phyloP scores from a whole-genome alignment of 2,888 invertebrate species.

The Thumatha senex region DNA sequence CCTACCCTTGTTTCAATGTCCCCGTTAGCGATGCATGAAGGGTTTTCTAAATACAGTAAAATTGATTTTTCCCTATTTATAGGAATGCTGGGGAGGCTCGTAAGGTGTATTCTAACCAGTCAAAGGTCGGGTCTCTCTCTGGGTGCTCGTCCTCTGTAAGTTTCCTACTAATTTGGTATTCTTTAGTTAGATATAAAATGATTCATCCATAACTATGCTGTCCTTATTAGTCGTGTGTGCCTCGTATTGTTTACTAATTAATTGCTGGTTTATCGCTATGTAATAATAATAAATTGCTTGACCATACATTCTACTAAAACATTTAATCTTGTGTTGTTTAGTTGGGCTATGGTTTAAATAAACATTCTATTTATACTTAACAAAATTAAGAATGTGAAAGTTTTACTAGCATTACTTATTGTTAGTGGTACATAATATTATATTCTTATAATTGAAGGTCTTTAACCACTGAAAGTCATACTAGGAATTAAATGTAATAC shows the following conservation, averaged over 20 bases:
- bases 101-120: constrained; percentile 79
- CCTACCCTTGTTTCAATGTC: constrained; percentile 55
- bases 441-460: too few relatives aligned
- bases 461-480: too few relatives aligned
- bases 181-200: constrained; percentile 19
- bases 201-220: constrained; percentile 34
- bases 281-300: not conserved
- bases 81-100: constrained; percentile 81
- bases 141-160: constrained; percentile 89
- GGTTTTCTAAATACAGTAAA: constrained; percentile 63
- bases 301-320: too few relatives aligned
- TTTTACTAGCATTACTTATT: too few relatives aligned
- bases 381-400: too few relatives aligned
- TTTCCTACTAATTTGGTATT: constrained; percentile 39
- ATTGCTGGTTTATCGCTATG: constrained; percentile 8
- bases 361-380: too few relatives aligned
- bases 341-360: too few relatives aligned
- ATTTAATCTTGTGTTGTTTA: too few relatives aligned
- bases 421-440: too few relatives aligned
- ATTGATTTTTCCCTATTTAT: constrained; percentile 82
- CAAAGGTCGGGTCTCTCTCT: constrained; percentile 87
- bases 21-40: constrained; percentile 68
- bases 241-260: constrained; percentile 36
- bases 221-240: constrained; percentile 37
- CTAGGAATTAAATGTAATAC: too few relatives aligned